A percentile compares a stretch with the other conserved stretches of the same genome.
These are phyloP conservation scores for Abscondita cerata DNA, from an alignment of 2,888 invertebrate genomes.

Conservation along the genomic window DNA sequence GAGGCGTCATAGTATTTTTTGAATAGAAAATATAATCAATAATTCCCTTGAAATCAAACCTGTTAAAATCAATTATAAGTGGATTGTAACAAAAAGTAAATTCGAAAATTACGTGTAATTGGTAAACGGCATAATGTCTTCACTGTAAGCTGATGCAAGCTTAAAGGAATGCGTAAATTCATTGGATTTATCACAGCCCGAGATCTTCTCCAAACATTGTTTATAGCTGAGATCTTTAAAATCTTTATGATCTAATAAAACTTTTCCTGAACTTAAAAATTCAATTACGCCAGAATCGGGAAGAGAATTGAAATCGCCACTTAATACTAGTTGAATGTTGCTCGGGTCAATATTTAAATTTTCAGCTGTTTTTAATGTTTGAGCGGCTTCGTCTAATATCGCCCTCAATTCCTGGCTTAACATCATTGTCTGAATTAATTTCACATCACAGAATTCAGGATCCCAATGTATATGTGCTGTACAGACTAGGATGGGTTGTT, in stretches of 20 bases:
- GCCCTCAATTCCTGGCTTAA: slow-evolving; percentile 90
- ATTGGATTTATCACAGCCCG: slow-evolving; percentile 79
- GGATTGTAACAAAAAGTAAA: background rate
- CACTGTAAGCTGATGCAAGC: slow-evolving; percentile 93
- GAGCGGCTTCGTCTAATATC: slow-evolving; percentile 86
- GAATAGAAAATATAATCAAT: slow-evolving; percentile 99
- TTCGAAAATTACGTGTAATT: slow-evolving; percentile 95
- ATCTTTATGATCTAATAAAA: slow-evolving; percentile 91
- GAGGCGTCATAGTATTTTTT: slow-evolving; percentile 92
- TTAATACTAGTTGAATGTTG: slow-evolving; percentile 90
- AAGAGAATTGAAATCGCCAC: slow-evolving; percentile 98
- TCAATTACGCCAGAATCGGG: slow-evolving; percentile 98
- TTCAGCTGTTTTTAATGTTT: slow-evolving; percentile 72
- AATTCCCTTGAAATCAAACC: slow-evolving; percentile 98
- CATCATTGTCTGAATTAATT: slow-evolving; percentile 99
- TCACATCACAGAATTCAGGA: slow-evolving; percentile 99
- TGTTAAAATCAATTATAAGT: slow-evolving; percentile 49
- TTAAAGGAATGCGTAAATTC: slow-evolving; percentile 97
- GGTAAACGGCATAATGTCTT: slow-evolving; percentile 96
- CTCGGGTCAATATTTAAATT: slow-evolving; percentile 75
- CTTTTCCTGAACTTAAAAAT: slow-evolving; percentile 89
- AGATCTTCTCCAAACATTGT: slow-evolving; percentile 85
- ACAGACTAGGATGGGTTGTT: slow-evolving; percentile 91
- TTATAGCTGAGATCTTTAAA: slow-evolving; percentile 97
- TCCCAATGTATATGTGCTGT: slow-evolving; percentile 99